phyloP scores from a whole-genome alignment of 2,888 invertebrate species.

The Heliconius ismenius region DNA sequence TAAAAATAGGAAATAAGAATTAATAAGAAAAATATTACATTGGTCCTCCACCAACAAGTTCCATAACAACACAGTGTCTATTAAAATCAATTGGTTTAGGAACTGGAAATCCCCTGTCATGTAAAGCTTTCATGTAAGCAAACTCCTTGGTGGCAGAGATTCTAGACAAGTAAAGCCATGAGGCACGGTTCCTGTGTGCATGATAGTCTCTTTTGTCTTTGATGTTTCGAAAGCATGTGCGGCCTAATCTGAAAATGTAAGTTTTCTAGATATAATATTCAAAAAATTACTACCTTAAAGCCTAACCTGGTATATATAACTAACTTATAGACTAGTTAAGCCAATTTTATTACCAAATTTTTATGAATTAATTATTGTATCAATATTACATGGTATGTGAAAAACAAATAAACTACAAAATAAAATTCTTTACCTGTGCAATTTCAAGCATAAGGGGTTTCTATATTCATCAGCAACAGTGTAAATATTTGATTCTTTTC shows the following conservation, averaged over 20 bases:
- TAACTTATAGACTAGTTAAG: too few species aligned
- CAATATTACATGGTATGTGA: neutral
- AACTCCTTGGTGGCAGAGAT: slow-evolving; percentile 98
- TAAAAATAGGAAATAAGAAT: neutral
- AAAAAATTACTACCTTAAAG: neutral
- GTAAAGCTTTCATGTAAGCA: slow-evolving; percentile 97
- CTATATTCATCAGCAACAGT: slow-evolving; percentile 91
- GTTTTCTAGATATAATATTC: neutral
- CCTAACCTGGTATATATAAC: too few species aligned
- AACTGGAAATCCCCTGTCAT: slow-evolving; percentile 95
- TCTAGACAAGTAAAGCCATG: slow-evolving; percentile 98
- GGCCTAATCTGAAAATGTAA: slow-evolving; percentile 85
- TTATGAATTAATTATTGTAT: too few species aligned
- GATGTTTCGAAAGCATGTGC: slow-evolving; percentile 97
- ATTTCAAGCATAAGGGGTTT: slow-evolving; percentile 92
- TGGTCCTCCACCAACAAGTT: slow-evolving; percentile 91
- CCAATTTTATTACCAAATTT: too few species aligned
- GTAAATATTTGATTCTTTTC: slow-evolving; percentile 99
- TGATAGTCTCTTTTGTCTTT: slow-evolving; percentile 99
- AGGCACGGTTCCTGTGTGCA: slow-evolving; percentile 91
- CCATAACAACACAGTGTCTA: slow-evolving; percentile 98
- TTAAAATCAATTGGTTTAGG: slow-evolving; percentile 97
- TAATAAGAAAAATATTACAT: slow-evolving; percentile 78
- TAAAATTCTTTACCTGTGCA: slow-evolving; percentile 85
- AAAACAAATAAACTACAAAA: neutral